Evolutionary conservation across 2,888 invertebrate species (phyloP).

Genomic region (Patella pellucida): DNA sequence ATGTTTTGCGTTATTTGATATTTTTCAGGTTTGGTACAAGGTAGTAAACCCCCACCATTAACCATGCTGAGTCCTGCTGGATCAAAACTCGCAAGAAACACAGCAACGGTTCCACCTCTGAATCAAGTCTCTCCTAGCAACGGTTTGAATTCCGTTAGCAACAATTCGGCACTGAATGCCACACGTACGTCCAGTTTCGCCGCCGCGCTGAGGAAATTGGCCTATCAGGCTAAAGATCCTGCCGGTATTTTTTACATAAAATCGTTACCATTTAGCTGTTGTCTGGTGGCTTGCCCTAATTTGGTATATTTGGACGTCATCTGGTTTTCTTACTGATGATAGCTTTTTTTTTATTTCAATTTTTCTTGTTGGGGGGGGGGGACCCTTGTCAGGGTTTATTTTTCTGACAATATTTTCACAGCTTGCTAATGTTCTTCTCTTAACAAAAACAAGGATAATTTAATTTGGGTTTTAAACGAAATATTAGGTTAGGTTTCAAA

Average conservation of each 20-base stretch:
- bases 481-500: no score
- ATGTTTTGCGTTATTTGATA: neutral
- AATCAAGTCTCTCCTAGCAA: conserved; percentile 65
- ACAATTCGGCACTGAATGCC: conserved; percentile 63
- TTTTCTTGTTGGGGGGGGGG: neutral
- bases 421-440: no score
- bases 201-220: conserved; percentile 89
- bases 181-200: conserved; percentile 81
- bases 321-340: conserved; percentile 5
- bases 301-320: conserved; percentile 6
- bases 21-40: conserved; percentile 43
- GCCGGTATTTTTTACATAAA: conserved; percentile 25
- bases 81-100: conserved; percentile 59
- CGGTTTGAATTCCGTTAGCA: conserved; percentile 47
- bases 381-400: no score
- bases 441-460: no score
- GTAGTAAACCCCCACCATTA: conserved; percentile 64
- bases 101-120: conserved; percentile 71
- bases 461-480: no score
- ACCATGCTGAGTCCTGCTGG: conserved; percentile 61
- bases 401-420: no score
- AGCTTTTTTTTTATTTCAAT: conserved; percentile 12
- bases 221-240: conserved; percentile 84
- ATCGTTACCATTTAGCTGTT: conserved; percentile 10
- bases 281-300: conserved; percentile 7